Evolutionary conservation across 1,140 invertebrate species (phyloP), one percentile per base, ranked within the genome.

Genomic region (Euwallacea fornicatus): DNA sequence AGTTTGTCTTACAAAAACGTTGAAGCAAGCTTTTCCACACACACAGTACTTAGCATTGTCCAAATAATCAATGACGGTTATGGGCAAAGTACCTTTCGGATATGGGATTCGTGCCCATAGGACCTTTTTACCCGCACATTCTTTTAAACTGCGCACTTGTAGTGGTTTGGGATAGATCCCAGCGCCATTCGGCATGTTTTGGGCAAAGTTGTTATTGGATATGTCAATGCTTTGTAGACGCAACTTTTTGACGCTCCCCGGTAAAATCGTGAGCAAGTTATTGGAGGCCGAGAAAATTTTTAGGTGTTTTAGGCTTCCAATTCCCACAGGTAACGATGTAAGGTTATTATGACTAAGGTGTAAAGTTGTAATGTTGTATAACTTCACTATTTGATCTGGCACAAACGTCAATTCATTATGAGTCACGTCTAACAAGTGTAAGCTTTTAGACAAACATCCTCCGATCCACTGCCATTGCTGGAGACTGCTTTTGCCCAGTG

Each of bases 381-480:
- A 75, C 69, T 88, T 86, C 72, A 85, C 85, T 65, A 91, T 84
- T 73, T 84, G 81, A 73, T 86, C 83, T 63, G 90, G 89, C 69
- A 91, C 71, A 56, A 80, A 75, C 73, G 73, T 83, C 74, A 90
- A 81, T 63, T 84, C 77, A 81, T 92, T 92, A 63, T 84, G 79
- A 78, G 84, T 86, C 42, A 92, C 76, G 81, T 90, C 87, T 21
- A 92, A 79, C 11, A 85, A 77, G 73, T 83, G 81, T 16, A 81
- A 70, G 44, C 63, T 76, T 59, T 78, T 77, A n/a, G 71, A 73
- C 59, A 81, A 59, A 56, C 80, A 79, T 21, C 86, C 85, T 53
- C 85, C 81, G 47, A 91, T 74, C 90, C 90, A 92, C 55, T 79
- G 75, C 90, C 90, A 92, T 71, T 88, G 85, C 59, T 81, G 75